phyloP scores from a whole-genome alignment of 1,140 invertebrate species.

The Carposina sasakii region DNA sequence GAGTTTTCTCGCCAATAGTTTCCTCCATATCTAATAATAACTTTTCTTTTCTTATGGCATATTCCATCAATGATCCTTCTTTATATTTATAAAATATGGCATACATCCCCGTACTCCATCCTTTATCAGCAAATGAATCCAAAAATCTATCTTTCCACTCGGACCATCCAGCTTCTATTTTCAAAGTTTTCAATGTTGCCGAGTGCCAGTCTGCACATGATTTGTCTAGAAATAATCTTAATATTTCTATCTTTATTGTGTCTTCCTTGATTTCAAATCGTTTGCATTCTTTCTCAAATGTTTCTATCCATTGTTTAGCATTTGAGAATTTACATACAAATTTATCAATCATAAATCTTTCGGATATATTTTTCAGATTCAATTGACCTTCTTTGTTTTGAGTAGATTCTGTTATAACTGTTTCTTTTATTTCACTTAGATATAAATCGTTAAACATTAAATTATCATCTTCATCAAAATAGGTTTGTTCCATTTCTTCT shows the following conservation, averaged over 20 bases:
- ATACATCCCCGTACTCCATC: conserved; percentile 27
- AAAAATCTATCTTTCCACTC: conserved; percentile 33
- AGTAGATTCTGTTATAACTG: conserved; percentile 14
- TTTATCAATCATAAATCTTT: conserved; percentile 27
- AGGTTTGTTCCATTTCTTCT: conserved; percentile 12
- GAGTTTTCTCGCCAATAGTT: conserved; percentile 26
- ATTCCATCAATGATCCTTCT: conserved; percentile 39
- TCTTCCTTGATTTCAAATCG: conserved; percentile 27
- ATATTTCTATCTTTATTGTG: conserved; percentile 36
- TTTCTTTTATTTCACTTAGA: conserved; percentile 18
- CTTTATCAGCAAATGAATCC: conserved; percentile 28
- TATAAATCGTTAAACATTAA: conserved; percentile 18
- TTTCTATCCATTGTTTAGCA: conserved; percentile 30
- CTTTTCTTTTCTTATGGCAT: conserved; percentile 40
- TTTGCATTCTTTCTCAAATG: conserved; percentile 40
- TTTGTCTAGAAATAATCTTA: conserved; percentile 38
- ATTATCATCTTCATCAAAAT: conserved; percentile 16
- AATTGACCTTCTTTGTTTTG: conserved; percentile 13
- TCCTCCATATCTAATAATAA: conserved; percentile 31
- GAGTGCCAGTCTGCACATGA: conserved; percentile 38
- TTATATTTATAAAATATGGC: conserved; percentile 32
- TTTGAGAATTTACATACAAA: conserved; percentile 21
- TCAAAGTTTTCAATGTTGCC: conserved; percentile 28
- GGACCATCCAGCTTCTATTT: conserved; percentile 21
- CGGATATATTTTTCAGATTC: conserved; percentile 18